These are phyloP conservation scores for Albula glossodonta DNA, from an alignment of 2,113 vertebrate genomes.

Conservation along the genomic window DNA sequence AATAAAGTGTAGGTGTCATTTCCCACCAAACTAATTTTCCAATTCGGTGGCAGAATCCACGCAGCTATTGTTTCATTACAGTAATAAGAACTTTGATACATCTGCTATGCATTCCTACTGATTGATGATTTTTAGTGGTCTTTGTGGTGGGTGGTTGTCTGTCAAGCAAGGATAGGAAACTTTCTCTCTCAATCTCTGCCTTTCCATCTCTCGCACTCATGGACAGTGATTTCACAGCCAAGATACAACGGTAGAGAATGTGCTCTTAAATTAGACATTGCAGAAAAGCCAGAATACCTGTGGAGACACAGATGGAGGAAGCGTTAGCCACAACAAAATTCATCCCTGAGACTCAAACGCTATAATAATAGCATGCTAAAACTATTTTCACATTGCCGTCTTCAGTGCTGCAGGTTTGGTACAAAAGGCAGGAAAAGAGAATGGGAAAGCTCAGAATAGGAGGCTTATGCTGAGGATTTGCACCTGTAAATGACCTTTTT, in stretches of 20 bases:
- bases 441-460: neutral
- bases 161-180: slow-evolving; percentile 47
- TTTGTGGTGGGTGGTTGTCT: slow-evolving; percentile 46
- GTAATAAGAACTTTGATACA: slow-evolving; percentile 59
- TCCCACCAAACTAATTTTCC: slow-evolving; percentile 31
- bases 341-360: slow-evolving; percentile 33
- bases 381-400: neutral
- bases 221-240: slow-evolving; percentile 39
- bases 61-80: slow-evolving; percentile 46
- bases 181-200: slow-evolving; percentile 15
- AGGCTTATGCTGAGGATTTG: slow-evolving; percentile 18
- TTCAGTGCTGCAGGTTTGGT: neutral
- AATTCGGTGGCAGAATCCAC: slow-evolving; percentile 38
- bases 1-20: neutral
- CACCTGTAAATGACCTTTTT: slow-evolving; percentile 33
- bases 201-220: slow-evolving; percentile 7
- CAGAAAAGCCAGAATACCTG: slow-evolving; percentile 31
- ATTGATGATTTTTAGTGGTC: slow-evolving; percentile 57
- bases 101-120: slow-evolving; percentile 47
- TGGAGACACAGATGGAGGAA: slow-evolving; percentile 32
- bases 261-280: slow-evolving; percentile 47
- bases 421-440: neutral
- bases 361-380: slow-evolving; percentile 26
- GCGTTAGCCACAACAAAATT: slow-evolving; percentile 41
- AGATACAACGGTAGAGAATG: slow-evolving; percentile 43